These are phyloP conservation scores for Drosophila willistoni DNA, from an alignment of 1,140 invertebrate genomes.

Conservation along the genomic window DNA sequence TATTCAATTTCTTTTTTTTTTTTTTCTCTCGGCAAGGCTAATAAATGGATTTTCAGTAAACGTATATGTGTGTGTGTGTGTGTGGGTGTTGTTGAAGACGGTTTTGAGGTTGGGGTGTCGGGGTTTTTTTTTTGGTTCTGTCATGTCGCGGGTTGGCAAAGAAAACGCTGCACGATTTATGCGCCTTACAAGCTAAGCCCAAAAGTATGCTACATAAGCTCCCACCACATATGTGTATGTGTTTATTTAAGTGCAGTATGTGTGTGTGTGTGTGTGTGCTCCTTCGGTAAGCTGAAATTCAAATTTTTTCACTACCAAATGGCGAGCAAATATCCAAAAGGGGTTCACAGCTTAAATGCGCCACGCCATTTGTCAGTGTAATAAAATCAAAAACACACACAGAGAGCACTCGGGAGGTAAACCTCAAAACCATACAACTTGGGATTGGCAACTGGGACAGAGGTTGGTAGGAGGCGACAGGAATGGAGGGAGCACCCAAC, in stretches of 20 bases:
- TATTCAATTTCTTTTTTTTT: constrained; percentile 61
- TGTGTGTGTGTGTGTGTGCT: constrained; percentile 53
- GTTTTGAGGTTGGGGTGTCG: constrained; percentile 21
- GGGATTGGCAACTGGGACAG: constrained; percentile 30
- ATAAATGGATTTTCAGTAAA: constrained; percentile 66
- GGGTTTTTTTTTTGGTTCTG: constrained; percentile 24
- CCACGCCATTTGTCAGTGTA: constrained; percentile 82
- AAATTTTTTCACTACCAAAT: constrained; percentile 70
- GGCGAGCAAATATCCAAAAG: constrained; percentile 44
- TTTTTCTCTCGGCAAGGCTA: constrained; percentile 48
- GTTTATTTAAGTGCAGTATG: constrained; percentile 52
- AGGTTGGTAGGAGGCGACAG: background rate
- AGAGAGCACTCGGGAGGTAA: constrained; percentile 28
- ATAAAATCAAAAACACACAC: constrained; percentile 82
- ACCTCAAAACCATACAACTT: constrained; percentile 46
- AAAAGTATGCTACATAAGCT: constrained; percentile 79
- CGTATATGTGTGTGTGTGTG: constrained; percentile 15
- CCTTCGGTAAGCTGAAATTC: constrained; percentile 71
- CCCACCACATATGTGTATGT: constrained; percentile 61
- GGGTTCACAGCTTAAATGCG: constrained; percentile 75
- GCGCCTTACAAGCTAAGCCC: constrained; percentile 75
- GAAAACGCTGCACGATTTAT: constrained; percentile 67
- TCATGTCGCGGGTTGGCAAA: constrained; percentile 48
- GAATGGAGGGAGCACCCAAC: constrained; percentile 15
- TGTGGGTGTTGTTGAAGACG: constrained; percentile 19